Percentiles rank a stretch among this genome's conserved stretches.
Conservation (phyloP, 2,888 invertebrate genomes). For the Crioceris asparagi region DNA sequence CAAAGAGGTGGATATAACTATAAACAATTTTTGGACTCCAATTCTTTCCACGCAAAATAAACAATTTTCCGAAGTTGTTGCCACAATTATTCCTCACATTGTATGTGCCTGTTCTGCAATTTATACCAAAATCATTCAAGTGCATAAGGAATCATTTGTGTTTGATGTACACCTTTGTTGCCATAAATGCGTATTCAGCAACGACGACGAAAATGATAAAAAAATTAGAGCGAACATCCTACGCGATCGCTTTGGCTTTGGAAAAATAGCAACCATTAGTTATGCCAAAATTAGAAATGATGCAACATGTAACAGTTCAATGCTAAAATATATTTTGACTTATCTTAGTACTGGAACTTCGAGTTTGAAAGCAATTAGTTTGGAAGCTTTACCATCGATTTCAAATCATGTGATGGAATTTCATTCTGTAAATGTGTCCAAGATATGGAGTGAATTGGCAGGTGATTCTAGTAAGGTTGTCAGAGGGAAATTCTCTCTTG, state of each 20-base stretch:
- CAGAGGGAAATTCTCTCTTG: conserved; percentile 31
- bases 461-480: conserved; percentile 31
- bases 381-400: conserved; percentile 31
- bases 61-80: not conserved
- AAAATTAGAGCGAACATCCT: not conserved
- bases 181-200: not conserved
- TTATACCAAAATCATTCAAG: not conserved
- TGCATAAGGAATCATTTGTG: not conserved
- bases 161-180: not conserved
- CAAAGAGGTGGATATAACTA: conserved; percentile 18
- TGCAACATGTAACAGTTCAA: not conserved
- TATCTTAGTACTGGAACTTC: not conserved
- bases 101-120: too few relatives aligned
- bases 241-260: too few relatives aligned
- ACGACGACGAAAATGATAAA: not conserved
- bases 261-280: too few relatives aligned
- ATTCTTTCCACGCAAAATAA: not conserved
- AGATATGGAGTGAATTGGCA: conserved; percentile 36
- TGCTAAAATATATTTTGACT: not conserved
- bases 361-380: not conserved
- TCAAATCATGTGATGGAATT: conserved; percentile 38
- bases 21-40: conserved; percentile 4
- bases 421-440: conserved; percentile 30
- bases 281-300: too few relatives aligned
- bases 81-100: not conserved